A percentile compares a stretch with the other conserved stretches of the same genome.
Evolutionary conservation across 2,888 invertebrate genomes (phyloP).

Genomic region (Leucoma salicis): DNA sequence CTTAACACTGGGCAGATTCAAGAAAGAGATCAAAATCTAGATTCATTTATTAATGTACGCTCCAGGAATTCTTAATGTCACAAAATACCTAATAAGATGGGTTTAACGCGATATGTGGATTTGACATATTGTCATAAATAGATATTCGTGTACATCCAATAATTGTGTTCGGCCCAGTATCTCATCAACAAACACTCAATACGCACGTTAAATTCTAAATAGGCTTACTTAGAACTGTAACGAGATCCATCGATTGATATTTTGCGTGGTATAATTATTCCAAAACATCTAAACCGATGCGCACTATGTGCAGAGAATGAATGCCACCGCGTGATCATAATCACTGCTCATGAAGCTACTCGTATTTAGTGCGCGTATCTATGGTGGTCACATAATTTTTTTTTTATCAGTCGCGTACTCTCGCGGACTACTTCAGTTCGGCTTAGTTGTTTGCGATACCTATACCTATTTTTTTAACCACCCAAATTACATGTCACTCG

Average conservation of each 20-base stretch:
- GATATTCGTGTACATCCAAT: slow-evolving; percentile 60
- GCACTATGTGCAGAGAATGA: too few species aligned
- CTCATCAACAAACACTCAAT: slow-evolving; percentile 46
- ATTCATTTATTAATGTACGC: slow-evolving; percentile 63
- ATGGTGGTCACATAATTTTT: too few species aligned
- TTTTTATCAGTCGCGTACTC: too few species aligned
- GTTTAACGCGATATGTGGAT: slow-evolving; percentile 72
- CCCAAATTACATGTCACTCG: slow-evolving; percentile 35
- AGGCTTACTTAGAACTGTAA: slow-evolving; percentile 47
- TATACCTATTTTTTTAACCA: too few species aligned
- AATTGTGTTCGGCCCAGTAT: slow-evolving; percentile 76
- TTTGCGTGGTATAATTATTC: slow-evolving; percentile 32
- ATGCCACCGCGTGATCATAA: too few species aligned
- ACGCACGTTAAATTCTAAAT: slow-evolving; percentile 46
- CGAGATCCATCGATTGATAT: slow-evolving; percentile 59
- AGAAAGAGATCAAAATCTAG: slow-evolving; percentile 79
- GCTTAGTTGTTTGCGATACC: too few species aligned
- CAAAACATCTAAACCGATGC: too few species aligned
- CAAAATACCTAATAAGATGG: slow-evolving; percentile 58
- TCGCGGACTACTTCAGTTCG: too few species aligned
- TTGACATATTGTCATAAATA: slow-evolving; percentile 72
- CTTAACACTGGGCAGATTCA: slow-evolving; percentile 80
- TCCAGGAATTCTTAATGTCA: slow-evolving; percentile 47
- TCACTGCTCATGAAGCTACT: too few species aligned
- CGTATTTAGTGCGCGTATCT: too few species aligned